phyloP scores from a whole-genome alignment of 2,888 invertebrate genomes.

The Anticlea derivata region DNA sequence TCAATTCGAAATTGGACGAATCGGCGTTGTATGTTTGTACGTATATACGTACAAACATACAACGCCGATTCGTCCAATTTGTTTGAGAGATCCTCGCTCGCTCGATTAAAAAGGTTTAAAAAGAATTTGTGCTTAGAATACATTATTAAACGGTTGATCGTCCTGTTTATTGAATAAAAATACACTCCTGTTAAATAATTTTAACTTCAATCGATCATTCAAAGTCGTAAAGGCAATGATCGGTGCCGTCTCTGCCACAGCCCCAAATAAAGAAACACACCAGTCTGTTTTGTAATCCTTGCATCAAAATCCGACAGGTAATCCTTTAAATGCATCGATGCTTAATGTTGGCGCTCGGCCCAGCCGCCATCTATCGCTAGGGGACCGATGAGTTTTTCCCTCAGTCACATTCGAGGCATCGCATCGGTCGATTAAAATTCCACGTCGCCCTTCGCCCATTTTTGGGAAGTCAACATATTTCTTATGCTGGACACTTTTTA shows the following conservation, averaged over 20 bases:
- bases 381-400: constrained; percentile 45
- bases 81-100: no score
- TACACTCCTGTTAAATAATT: constrained; percentile 31
- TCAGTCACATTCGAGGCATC: constrained; percentile 53
- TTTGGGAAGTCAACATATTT: constrained; percentile 56
- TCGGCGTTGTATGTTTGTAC: no score
- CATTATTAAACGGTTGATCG: constrained; percentile 10
- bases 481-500: constrained; percentile 48
- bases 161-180: constrained; percentile 11
- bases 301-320: constrained; percentile 64
- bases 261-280: constrained; percentile 55
- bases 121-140: constrained; percentile 19
- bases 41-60: no score
- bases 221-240: constrained; percentile 39
- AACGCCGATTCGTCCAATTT: no score
- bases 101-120: constrained; percentile 26
- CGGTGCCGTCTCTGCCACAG: constrained; percentile 28
- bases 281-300: constrained; percentile 59
- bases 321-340: constrained; percentile 51
- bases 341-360: constrained; percentile 41
- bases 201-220: constrained; percentile 51
- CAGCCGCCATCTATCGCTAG: constrained; percentile 37
- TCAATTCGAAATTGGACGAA: no score
- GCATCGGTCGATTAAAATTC: constrained; percentile 68
- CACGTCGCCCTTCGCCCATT: constrained; percentile 53